These are phyloP conservation scores for Heliconius eleuchia DNA, from an alignment of 1,140 invertebrate genomes.

Conservation along the genomic window DNA sequence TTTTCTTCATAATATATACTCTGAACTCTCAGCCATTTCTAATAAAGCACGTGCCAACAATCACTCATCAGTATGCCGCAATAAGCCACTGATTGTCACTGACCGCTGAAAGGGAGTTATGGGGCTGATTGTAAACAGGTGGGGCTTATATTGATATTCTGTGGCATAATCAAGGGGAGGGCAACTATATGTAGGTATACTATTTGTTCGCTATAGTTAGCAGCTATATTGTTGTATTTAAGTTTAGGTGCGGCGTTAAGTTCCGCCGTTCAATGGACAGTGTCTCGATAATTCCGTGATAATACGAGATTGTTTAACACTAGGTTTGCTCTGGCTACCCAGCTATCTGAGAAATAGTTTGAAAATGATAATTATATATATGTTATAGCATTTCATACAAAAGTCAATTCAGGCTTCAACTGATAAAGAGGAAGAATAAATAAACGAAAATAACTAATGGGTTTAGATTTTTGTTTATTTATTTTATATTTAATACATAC, in stretches of 20 bases:
- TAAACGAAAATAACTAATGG: no score
- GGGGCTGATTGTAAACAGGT: conserved; percentile 11
- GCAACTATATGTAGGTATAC: not conserved
- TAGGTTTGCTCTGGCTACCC: no score
- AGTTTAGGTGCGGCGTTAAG: not conserved
- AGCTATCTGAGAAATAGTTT: no score
- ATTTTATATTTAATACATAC: no score
- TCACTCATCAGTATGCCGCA: conserved; percentile 27
- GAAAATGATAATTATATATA: no score
- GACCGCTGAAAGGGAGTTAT: conserved; percentile 24
- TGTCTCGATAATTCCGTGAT: no score
- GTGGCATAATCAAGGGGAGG: not conserved
- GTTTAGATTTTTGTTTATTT: no score
- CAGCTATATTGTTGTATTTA: not conserved
- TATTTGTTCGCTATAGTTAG: not conserved
- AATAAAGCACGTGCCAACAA: conserved; percentile 25
- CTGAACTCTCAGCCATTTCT: not conserved
- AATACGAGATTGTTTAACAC: no score
- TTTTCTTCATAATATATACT: not conserved
- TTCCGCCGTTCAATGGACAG: not conserved
- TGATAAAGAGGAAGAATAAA: no score
- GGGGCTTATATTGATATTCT: conserved; percentile 3
- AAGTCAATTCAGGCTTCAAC: no score
- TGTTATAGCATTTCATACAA: no score
- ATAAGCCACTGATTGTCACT: conserved; percentile 19